Percentiles rank a stretch among this genome's conserved stretches.
These are phyloP conservation scores for Resseliella maxima DNA, from an alignment of 2,888 invertebrate genomes.

Conservation along the genomic window DNA sequence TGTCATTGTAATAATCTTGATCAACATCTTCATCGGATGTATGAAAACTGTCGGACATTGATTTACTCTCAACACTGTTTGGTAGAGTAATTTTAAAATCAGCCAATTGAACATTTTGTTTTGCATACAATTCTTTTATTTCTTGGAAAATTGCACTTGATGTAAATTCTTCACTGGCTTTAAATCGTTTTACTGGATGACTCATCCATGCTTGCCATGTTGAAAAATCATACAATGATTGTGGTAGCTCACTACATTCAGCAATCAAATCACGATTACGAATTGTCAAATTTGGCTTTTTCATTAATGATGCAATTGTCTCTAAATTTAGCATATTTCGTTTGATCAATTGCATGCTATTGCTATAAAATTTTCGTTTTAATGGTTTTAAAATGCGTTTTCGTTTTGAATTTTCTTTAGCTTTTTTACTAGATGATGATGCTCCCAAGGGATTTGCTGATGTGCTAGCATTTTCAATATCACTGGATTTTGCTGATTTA, in stretches of 20 bases:
- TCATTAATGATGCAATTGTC: constrained; percentile 66
- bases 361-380: constrained; percentile 44
- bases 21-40: constrained; percentile 38
- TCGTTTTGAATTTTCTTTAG: background rate
- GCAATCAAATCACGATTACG: constrained; percentile 81
- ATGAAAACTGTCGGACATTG: constrained; percentile 14
- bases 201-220: constrained; percentile 88
- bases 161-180: constrained; percentile 69
- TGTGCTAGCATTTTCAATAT: background rate
- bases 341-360: background rate
- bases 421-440: constrained; percentile 20
- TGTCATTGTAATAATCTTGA: constrained; percentile 49
- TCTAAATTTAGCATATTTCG: constrained; percentile 16
- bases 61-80: constrained; percentile 51
- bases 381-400: constrained; percentile 35
- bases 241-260: constrained; percentile 83
- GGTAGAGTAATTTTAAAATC: constrained; percentile 36
- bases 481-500: background rate
- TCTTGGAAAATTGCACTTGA: constrained; percentile 37
- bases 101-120: constrained; percentile 46
- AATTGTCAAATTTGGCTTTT: constrained; percentile 81
- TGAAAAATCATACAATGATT: constrained; percentile 89
- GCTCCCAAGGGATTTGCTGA: too few species aligned
- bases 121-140: background rate
- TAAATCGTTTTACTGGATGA: constrained; percentile 90